Conservation (phyloP, 2,888 invertebrate genomes). For the Drosophila leonis region DNA sequence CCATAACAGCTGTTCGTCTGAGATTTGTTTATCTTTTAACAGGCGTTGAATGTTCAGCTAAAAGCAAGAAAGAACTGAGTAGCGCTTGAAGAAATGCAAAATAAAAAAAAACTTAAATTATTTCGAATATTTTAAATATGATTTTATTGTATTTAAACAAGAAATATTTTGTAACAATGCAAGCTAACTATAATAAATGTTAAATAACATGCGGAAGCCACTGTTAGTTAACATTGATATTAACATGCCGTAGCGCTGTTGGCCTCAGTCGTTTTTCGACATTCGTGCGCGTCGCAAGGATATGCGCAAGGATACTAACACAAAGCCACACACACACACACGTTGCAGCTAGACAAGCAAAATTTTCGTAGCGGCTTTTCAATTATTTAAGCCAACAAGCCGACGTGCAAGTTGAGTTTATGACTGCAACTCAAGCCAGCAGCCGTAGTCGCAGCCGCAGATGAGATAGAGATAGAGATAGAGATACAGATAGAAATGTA, state of each 20-base stretch:
- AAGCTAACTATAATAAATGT: background rate
- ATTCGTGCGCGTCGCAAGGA: conserved; percentile 70
- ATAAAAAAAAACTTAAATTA: background rate
- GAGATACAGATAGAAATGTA: conserved; percentile 41
- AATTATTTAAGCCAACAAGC: conserved; percentile 64
- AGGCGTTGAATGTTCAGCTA: conserved; percentile 21
- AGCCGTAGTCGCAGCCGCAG: conserved; percentile 13
- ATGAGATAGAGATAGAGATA: conserved; percentile 19
- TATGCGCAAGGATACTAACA: conserved; percentile 51
- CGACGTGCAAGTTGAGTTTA: conserved; percentile 57
- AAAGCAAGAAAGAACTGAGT: background rate
- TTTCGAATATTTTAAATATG: rapidly evolving
- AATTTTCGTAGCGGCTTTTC: conserved; percentile 57
- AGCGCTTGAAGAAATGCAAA: background rate
- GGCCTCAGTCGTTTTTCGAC: conserved; percentile 59
- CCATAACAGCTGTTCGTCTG: conserved; percentile 45
- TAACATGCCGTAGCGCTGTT: conserved; percentile 4
- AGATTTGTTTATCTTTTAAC: conserved; percentile 50
- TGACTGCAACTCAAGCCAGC: conserved; percentile 45
- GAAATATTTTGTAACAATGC: background rate
- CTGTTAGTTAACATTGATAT: conserved; percentile 40
- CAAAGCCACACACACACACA: conserved; percentile 12
- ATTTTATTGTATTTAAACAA: background rate
- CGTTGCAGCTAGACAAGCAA: conserved; percentile 25
- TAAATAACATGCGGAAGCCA: background rate